Conservation (phyloP, 1,140 invertebrate species). For the Formica selysi region DNA sequence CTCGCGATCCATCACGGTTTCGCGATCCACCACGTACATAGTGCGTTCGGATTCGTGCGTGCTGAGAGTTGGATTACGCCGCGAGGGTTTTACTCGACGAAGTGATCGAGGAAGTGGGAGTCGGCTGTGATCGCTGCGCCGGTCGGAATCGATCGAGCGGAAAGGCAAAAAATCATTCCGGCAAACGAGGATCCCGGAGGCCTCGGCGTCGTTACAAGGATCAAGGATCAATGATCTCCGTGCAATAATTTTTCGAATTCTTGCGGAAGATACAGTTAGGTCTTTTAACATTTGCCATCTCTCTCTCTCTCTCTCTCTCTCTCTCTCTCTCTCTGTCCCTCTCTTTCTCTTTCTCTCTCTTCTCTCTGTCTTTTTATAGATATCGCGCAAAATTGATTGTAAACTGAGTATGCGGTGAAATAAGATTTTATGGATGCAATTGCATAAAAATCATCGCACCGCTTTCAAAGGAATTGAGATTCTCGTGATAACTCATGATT, state of each 20-base stretch:
- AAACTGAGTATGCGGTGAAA: neutral
- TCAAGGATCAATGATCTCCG: constrained; percentile 62
- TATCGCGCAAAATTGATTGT: neutral
- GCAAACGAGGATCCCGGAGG: constrained; percentile 63
- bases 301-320: neutral
- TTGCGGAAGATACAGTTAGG: constrained; percentile 44
- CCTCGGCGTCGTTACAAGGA: constrained; percentile 60
- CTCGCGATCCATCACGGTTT: neutral
- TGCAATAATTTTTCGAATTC: constrained; percentile 60
- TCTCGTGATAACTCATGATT: neutral
- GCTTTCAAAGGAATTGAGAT: neutral
- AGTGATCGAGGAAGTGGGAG: constrained; percentile 63
- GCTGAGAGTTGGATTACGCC: constrained; percentile 57
- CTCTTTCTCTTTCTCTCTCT: too few species aligned
- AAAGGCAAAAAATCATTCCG: constrained; percentile 63
- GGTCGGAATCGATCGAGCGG: constrained; percentile 60
- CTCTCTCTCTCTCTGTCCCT: neutral
- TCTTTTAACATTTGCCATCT: constrained; percentile 45
- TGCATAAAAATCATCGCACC: neutral
- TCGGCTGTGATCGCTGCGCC: constrained; percentile 47
- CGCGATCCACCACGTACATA: constrained; percentile 16
- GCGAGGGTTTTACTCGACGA: constrained; percentile 43
- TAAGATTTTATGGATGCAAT: neutral
- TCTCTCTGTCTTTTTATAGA: neutral
- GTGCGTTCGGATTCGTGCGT: constrained; percentile 57